Conservation (phyloP, 53 echinoderm and acorn worm genomes). For the Paracentrotus lividus region DNA sequence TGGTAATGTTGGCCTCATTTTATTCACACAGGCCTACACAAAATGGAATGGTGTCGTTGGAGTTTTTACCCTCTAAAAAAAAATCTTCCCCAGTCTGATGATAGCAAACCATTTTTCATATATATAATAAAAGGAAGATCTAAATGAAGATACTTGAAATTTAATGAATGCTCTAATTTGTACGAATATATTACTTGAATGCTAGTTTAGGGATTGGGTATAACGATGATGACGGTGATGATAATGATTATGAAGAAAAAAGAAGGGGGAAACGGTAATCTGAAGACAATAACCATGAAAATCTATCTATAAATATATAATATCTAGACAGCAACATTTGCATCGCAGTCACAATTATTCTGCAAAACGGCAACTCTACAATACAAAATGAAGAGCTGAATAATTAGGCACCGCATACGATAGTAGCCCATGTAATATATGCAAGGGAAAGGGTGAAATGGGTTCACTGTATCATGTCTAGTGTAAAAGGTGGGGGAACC, state of each 20-base stretch:
- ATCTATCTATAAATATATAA: not conserved
- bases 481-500: not conserved
- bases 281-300: not conserved
- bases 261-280: not conserved
- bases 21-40: no score
- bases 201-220: not conserved
- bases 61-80: no score
- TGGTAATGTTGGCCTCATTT: no score
- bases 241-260: not conserved
- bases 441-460: not conserved
- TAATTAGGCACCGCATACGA: not conserved
- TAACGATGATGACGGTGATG: not conserved
- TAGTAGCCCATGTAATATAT: not conserved
- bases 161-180: no score
- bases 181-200: no score
- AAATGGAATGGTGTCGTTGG: no score
- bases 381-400: not conserved
- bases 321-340: not conserved
- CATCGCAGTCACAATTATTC: no score
- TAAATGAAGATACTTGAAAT: no score
- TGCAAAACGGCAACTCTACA: slow-evolving; percentile 7
- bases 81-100: no score
- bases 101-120: no score
- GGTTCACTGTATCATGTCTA: not conserved
- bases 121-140: no score